Evolutionary conservation across 2,888 invertebrate genomes (phyloP).

Genomic region (Lamellibrachia satsuma): DNA sequence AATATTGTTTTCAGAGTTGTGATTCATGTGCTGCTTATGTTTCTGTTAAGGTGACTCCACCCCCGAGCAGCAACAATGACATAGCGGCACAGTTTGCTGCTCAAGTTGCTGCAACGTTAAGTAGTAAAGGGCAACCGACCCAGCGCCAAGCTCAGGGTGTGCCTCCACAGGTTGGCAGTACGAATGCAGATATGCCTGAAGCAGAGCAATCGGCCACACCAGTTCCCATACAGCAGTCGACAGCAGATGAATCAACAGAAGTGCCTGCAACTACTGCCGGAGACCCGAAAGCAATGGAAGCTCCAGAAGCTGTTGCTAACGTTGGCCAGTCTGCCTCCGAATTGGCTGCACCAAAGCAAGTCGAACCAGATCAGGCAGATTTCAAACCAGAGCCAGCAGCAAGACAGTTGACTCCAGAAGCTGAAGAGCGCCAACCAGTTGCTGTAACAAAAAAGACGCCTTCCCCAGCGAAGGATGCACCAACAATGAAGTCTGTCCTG

Average conservation of each 20-base stretch:
- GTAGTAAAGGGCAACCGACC: not conserved
- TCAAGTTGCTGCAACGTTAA: slow-evolving; percentile 48
- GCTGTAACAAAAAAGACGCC: slow-evolving; percentile 21
- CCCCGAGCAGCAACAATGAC: slow-evolving; percentile 27
- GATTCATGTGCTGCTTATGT: not conserved
- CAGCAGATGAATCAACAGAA: slow-evolving; percentile 19
- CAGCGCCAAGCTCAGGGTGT: not conserved
- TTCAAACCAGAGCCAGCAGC: not conserved
- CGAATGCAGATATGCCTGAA: not conserved
- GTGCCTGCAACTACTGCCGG: slow-evolving; percentile 20
- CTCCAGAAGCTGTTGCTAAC: not conserved
- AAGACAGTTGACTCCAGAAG: not conserved
- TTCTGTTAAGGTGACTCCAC: not conserved
- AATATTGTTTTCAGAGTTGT: not conserved
- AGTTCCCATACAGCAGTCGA: slow-evolving; percentile 22
- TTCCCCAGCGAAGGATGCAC: slow-evolving; percentile 13
- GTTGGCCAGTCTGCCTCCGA: not conserved
- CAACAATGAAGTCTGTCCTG: not conserved
- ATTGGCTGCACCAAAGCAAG: slow-evolving; percentile 1
- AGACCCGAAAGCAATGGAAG: not conserved
- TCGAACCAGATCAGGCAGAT: slow-evolving; percentile 23
- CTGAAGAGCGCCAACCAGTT: slow-evolving; percentile 8
- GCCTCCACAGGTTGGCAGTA: not conserved
- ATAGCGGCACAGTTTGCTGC: slow-evolving; percentile 55
- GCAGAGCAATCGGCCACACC: slow-evolving; percentile 20